Percentiles rank a stretch among this genome's conserved stretches.
phyloP scores from a whole-genome alignment of 2,797 vertebrate genomes.

The Columba guinea region DNA sequence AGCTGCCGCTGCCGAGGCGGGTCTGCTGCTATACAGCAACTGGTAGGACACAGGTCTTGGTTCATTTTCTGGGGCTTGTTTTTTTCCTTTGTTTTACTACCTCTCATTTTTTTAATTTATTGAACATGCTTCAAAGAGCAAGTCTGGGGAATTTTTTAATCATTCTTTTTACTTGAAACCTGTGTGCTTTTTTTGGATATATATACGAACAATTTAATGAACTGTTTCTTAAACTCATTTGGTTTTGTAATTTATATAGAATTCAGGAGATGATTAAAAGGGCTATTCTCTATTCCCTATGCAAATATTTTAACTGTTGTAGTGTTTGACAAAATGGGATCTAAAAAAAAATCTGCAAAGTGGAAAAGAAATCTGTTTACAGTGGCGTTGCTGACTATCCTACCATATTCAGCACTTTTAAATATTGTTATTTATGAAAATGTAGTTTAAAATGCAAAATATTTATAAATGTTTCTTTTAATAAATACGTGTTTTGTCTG shows the following conservation, averaged over 20 bases:
- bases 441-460: constrained; percentile 87
- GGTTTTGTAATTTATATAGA: constrained; percentile 86
- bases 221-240: constrained; percentile 78
- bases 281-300: constrained; percentile 99
- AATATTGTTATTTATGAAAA: constrained; percentile 91
- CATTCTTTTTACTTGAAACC: constrained; percentile 81
- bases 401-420: constrained; percentile 93
- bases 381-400: constrained; percentile 95
- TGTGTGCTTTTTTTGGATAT: constrained; percentile 77
- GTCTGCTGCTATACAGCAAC: constrained; percentile 3
- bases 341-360: constrained; percentile 80
- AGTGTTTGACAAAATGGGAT: constrained; percentile 85
- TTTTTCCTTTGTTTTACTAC: constrained; percentile 93
- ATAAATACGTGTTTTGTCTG: constrained; percentile 91
- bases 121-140: constrained; percentile 77
- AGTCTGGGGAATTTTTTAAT: constrained; percentile 74
- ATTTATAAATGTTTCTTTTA: constrained; percentile 89
- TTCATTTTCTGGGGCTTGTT: constrained; percentile 63
- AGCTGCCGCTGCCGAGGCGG: not conserved
- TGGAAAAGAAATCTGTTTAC: constrained; percentile 93
- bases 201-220: constrained; percentile 73
- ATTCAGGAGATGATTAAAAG: constrained; percentile 98
- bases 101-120: constrained; percentile 95
- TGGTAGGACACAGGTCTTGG: constrained; percentile 60
- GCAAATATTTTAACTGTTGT: constrained; percentile 98